Percentiles rank a stretch among this genome's conserved stretches.
These are phyloP conservation scores for Indri indri DNA, from an alignment of 2,113 vertebrate genomes.

Conservation along the genomic window DNA sequence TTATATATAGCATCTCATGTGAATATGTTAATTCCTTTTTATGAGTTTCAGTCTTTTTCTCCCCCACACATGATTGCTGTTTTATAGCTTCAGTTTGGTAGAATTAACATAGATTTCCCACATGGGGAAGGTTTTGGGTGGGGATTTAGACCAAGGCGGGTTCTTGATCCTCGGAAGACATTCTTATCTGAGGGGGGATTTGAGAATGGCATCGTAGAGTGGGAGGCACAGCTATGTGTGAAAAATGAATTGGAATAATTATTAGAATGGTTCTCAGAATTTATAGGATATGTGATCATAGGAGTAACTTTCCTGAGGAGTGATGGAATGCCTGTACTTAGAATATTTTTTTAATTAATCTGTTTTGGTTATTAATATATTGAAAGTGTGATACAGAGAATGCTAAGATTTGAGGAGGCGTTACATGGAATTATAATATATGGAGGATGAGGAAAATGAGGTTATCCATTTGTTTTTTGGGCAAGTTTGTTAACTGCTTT, in stretches of 20 bases:
- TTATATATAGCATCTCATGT: neutral
- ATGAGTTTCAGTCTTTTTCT: constrained; percentile 43
- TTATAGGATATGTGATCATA: constrained; percentile 1
- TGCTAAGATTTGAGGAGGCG: neutral
- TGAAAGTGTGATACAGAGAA: neutral
- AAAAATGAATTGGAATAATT: constrained; percentile 1
- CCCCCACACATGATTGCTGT: constrained; percentile 12
- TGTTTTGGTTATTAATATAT: neutral
- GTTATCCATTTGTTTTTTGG: neutral
- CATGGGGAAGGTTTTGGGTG: constrained; percentile 55
- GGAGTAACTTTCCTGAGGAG: neutral
- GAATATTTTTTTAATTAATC: constrained; percentile 47
- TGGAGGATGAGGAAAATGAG: neutral
- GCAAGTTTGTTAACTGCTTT: neutral
- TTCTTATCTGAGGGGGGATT: constrained; percentile 18
- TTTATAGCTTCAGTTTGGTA: constrained; percentile 55
- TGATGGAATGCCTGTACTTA: neutral
- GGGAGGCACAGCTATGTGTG: neutral
- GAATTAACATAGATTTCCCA: constrained; percentile 71
- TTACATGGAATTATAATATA: neutral
- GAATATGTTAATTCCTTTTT: constrained; percentile 69
- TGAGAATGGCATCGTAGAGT: neutral
- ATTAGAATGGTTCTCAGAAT: constrained; percentile 8
- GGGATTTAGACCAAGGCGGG: constrained; percentile 54
- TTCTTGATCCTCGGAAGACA: constrained; percentile 64